Evolutionary conservation across 2,113 vertebrate genomes (phyloP), one percentile per base, ranked within the genome.

Genomic region (Nothobranchius furzeri): DNA sequence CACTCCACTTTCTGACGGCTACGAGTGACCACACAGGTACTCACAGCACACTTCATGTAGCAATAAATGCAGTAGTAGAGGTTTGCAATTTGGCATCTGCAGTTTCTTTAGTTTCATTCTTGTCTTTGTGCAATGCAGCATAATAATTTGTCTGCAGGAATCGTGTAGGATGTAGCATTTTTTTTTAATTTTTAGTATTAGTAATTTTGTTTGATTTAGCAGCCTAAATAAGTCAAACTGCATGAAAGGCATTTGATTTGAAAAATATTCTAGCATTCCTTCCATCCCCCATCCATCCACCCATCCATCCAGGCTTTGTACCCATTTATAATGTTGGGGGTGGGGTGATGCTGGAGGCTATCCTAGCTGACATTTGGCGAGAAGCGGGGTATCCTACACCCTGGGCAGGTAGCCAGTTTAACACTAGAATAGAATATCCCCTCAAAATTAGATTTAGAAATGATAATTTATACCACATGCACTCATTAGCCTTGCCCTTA

Each of bases 401-500:
- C 35, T 24, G 42, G 64, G 25, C 30, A 57, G 2, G 25, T 45
- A 60, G 60, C 54, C 52, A 40, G 20, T 58, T 66, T 63, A 57
- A 71, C n/a, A 36, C 35, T 43, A 42, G 14, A 60, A 69, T 12
- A 40, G 54, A 55, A 63, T 70, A 36, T 47, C 43, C n/a, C 61
- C 60, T 66, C 70, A 47, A 60, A 53, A 62, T 50, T 54, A 24
- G 13, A 75, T 57, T 72, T 57, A 58, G 43, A 20, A 59, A 64
- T 64, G 35, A 36, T 30, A 11, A 65, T 61, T 65, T 25, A 49
- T 7, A 12, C 60, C 24, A 59, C 50, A 66, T 63, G 49, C n/a
- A 40, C 37, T 35, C 52, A 60, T 68, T 73, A 55, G 58, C 25
- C 74, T 71, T 68, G 79, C 78, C 59, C 76, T 70, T 37, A 25